Base-by-base conservation (phyloP, 2,797 vertebrate genomes). In the Lophotriccus pileatus region DNA sequence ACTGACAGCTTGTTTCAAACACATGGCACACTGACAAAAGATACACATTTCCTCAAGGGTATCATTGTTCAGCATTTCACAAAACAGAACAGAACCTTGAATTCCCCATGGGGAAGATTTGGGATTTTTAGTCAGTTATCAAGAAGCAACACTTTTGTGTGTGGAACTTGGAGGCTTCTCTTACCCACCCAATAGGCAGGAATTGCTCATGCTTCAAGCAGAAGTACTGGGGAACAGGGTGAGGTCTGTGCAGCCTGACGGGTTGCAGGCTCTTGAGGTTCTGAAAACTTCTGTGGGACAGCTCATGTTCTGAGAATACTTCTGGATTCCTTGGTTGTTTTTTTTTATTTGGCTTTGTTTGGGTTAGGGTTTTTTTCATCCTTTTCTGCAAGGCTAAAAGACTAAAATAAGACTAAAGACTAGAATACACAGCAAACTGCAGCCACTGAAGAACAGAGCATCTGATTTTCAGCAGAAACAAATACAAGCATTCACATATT, bases 1-100 rank as follows among this genome's bases (percentile, higher is more conserved):
- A 37, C 0, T 92, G 93, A 95, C 21, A 5, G 68, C 50, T 89
- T 73, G 50, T 87, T 91, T 78, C 67, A 81, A 84, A 85, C 34
- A 83, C 73, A 75, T 41, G 62, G 89, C 69, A 75, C 16, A 3
- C 73, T 86, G 92, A 95, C 94, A 95, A 76, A 92, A 92, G 89
- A 89, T 55, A 84, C 77, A 72, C 37, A 28, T 78, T 87, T 93
- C 79, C 91, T 96, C 92, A 79, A 92, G 84, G 52, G 72, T 69
- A 93, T 68, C 59, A 59, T 34, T 78, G 69, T 77, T 86, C 2
- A 0, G 58, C 27, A 49, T 72, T 94, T 93, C 77, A 80, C 79
- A 89, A 87, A 95, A 82, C 37, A 41, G 53, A 94, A 75, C 55
- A 87, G 87, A 94, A 53, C 36, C 44, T 80, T 77, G 12, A n/a